phyloP scores from a whole-genome alignment of 2,797 vertebrate genomes.

The Dromococcyx pavoninus region DNA sequence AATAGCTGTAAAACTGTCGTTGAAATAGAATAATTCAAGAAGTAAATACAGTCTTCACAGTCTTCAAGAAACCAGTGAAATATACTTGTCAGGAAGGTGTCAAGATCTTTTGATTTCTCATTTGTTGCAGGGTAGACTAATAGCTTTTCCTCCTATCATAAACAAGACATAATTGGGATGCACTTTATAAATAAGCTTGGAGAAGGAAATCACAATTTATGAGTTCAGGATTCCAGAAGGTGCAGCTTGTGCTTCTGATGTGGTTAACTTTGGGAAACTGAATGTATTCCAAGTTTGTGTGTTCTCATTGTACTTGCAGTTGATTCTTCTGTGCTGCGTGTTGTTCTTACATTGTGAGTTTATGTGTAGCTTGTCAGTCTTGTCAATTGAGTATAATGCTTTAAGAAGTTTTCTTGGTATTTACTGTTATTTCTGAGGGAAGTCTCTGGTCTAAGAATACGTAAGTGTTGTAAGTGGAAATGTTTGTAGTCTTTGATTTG shows the following conservation, averaged over 20 bases:
- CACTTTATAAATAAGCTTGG: background rate
- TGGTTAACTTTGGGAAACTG: background rate
- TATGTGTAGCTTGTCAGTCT: background rate
- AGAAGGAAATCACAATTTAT: background rate
- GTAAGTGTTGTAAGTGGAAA: background rate
- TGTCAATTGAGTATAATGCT: background rate
- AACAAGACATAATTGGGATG: background rate
- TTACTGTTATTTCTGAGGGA: background rate
- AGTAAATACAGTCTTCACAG: background rate
- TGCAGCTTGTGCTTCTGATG: background rate
- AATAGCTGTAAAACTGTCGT: background rate
- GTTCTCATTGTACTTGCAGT: background rate
- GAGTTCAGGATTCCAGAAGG: fast-evolving
- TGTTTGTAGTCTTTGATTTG: background rate
- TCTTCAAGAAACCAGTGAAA: background rate
- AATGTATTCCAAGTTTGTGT: background rate
- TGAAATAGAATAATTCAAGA: background rate
- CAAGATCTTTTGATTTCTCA: background rate
- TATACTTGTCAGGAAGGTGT: background rate
- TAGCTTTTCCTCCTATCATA: background rate
- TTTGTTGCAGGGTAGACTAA: background rate
- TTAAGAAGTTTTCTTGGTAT: background rate
- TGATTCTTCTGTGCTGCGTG: background rate
- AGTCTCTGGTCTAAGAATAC: background rate
- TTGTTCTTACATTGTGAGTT: background rate